A percentile compares a stretch with the other conserved stretches of the same genome.
phyloP scores from a whole-genome alignment of 1,140 invertebrate species.

The Delia radicum region DNA sequence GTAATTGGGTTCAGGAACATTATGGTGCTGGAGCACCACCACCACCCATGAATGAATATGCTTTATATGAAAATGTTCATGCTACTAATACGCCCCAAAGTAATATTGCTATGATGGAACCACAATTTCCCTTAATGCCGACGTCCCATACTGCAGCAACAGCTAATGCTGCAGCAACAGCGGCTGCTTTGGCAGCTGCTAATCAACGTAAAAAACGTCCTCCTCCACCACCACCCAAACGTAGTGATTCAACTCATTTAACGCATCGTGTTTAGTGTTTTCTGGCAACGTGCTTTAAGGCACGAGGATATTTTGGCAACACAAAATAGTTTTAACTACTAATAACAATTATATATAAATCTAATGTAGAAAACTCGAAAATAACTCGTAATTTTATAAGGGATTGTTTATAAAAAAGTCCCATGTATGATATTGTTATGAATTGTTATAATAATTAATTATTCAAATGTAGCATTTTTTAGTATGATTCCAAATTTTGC shows the following conservation, averaged over 20 bases:
- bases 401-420: too few species aligned
- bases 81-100: slow-evolving; percentile 37
- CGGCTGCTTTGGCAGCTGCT: slow-evolving; percentile 29
- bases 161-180: slow-evolving; percentile 29
- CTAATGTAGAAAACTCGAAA: neutral
- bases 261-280: slow-evolving; percentile 53
- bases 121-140: slow-evolving; percentile 19
- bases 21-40: slow-evolving; percentile 62
- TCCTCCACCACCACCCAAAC: slow-evolving; percentile 76
- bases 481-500: too few species aligned
- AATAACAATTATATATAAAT: neutral
- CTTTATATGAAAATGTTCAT: slow-evolving; percentile 55
- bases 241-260: slow-evolving; percentile 76
- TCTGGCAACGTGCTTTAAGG: neutral
- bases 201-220: slow-evolving; percentile 61
- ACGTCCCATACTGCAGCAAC: slow-evolving; percentile 6
- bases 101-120: slow-evolving; percentile 12
- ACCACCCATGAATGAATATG: slow-evolving; percentile 41
- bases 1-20: slow-evolving; percentile 88
- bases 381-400: neutral
- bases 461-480: too few species aligned
- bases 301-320: neutral
- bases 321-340: neutral
- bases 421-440: too few species aligned
- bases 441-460: too few species aligned